Conservation (phyloP, 1,140 invertebrate genomes). For the Drosophila sturtevanti region DNA sequence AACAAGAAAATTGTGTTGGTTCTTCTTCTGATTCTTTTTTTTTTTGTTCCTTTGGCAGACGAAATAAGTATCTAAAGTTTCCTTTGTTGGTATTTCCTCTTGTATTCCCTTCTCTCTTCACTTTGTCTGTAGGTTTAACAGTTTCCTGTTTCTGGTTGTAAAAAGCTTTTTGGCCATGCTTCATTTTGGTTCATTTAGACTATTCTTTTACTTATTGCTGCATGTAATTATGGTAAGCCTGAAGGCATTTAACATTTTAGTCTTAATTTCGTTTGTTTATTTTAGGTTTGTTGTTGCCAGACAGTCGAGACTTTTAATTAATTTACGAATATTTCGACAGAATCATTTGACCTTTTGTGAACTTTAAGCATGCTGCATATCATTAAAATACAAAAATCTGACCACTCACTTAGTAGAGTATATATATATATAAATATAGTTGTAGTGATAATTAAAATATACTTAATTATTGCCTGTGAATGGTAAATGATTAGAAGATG, state of each 20-base stretch:
- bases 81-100: background rate
- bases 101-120: background rate
- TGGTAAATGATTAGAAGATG: background rate
- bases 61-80: conserved; percentile 7
- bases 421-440: too few relatives aligned
- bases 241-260: conserved; percentile 7
- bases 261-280: conserved; percentile 14
- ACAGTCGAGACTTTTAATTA: conserved; percentile 18
- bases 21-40: too few relatives aligned
- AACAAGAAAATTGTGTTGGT: conserved; percentile 2
- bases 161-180: background rate
- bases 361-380: background rate
- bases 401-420: too few relatives aligned
- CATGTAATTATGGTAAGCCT: conserved; percentile 34
- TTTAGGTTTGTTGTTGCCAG: conserved; percentile 11
- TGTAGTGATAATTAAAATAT: too few relatives aligned
- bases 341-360: background rate
- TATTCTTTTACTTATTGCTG: background rate
- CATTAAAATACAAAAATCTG: background rate
- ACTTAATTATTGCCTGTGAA: too few relatives aligned
- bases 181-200: background rate
- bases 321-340: background rate
- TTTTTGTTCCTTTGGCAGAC: too few relatives aligned
- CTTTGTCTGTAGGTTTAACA: background rate
- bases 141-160: background rate